Evolutionary conservation across 2,113 vertebrate genomes (phyloP), one percentile per base, ranked within the genome.

Genomic region (Lamprologus lemairii): DNA sequence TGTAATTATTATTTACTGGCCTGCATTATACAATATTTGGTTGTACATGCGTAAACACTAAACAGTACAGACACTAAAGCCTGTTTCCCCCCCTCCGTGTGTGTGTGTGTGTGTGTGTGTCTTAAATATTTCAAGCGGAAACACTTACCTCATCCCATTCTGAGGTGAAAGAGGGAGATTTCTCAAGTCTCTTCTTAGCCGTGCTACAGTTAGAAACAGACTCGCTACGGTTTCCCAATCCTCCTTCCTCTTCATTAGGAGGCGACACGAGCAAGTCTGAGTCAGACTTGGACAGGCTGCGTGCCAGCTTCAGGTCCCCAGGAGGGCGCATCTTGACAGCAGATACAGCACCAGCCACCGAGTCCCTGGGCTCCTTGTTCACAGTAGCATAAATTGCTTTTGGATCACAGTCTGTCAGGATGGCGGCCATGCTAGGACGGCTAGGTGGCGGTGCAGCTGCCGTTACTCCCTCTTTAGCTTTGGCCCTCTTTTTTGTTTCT

Each of bases 141-240:
- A 21, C 58, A 88, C 98, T 97, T 96, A 99, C 99, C 99, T 99
- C 99, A 71, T 99, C 99, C 99, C 99, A 99, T 89, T 99, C 99
- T 0, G 98, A 99, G 47, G 98, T 97, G 47, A 99, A 99, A 16
- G 99, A 99, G 0, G 99, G 99, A 0, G 98, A 98, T 94, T 99
- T 99, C 95, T 99, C 98, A 21, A 99, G 97, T 89, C 98, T 97
- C 95, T 98, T 99, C 95, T 99, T 99, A 5, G 97, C 97, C 0
- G 95, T 58, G 95, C 98, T 98, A 93, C 98, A 99, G 95, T 98
- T 99, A 19, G 98, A 98, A 86, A 99, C 96, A 0, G 98, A 99
- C 96, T 99, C 98, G 5, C 98, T 99, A 17, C 99, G 97, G 94
- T 97, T 98, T 79, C 97, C 97, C 96, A 98, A 96, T 17, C 98